These are phyloP conservation scores for Acanthopleura granulata DNA, from an alignment of 2,888 invertebrate genomes.

Conservation along the genomic window DNA sequence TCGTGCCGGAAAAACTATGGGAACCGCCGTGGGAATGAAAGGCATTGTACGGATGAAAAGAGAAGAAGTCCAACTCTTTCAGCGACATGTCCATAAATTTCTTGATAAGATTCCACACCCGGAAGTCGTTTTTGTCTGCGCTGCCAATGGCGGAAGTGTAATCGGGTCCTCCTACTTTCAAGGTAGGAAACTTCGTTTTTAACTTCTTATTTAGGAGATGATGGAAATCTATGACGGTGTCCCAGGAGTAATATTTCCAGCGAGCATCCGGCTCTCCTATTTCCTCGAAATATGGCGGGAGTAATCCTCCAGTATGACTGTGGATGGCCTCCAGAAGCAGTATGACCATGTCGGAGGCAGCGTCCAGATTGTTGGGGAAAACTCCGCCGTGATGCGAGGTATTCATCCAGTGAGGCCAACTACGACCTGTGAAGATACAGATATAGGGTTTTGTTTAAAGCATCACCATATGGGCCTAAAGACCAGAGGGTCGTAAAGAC, in stretches of 20 bases:
- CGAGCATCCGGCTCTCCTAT: slow-evolving; percentile 21
- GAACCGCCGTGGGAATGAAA: slow-evolving; percentile 7
- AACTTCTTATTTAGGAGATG: slow-evolving; percentile 5
- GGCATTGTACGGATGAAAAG: slow-evolving; percentile 19
- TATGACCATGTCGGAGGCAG: neutral
- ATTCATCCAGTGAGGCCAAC: slow-evolving; percentile 24
- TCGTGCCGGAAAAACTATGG: slow-evolving; percentile 14
- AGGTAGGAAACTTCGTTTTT: slow-evolving; percentile 13
- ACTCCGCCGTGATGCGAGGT: slow-evolving; percentile 21
- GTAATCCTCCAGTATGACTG: neutral
- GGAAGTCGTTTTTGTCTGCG: slow-evolving; percentile 6
- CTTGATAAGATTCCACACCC: neutral
- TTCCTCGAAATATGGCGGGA: slow-evolving; percentile 21
- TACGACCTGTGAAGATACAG: too few relatives aligned
- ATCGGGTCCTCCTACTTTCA: slow-evolving; percentile 21
- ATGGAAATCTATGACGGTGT: slow-evolving; percentile 11
- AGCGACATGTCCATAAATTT: slow-evolving; percentile 17
- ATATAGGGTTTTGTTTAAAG: too few relatives aligned
- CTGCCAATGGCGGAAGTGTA: neutral
- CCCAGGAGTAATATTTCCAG: slow-evolving; percentile 14
- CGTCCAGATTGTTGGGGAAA: slow-evolving; percentile 15
- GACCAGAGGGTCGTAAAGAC: too few relatives aligned
- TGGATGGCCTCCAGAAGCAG: neutral
- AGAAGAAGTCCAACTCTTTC: slow-evolving; percentile 21
- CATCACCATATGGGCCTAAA: too few relatives aligned